A percentile compares a stretch with the other conserved stretches of the same genome.
phyloP scores from a whole-genome alignment of 2,797 vertebrate species.

The Eulemur rubriventer region DNA sequence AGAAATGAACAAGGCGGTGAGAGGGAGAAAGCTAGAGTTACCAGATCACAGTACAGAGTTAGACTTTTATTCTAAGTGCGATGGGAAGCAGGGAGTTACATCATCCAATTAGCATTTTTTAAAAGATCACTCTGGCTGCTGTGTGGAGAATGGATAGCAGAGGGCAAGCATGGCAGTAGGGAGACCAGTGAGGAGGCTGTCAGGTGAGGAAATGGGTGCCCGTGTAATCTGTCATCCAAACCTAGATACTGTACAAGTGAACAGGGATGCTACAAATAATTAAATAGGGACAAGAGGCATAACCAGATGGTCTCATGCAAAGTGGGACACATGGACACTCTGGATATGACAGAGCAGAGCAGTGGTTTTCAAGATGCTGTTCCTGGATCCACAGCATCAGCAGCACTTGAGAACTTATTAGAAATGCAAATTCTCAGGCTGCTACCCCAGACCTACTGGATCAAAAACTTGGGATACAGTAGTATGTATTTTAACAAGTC shows the following conservation, averaged over 20 bases:
- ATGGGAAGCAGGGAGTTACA: background rate
- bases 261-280: background rate
- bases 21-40: background rate
- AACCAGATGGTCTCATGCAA: background rate
- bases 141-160: background rate
- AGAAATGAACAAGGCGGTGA: background rate
- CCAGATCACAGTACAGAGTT: background rate
- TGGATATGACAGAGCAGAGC: background rate
- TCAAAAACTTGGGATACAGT: background rate
- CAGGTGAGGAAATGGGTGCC: slow-evolving; percentile 26
- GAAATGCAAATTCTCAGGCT: background rate
- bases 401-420: background rate
- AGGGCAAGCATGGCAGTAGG: background rate
- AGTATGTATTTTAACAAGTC: background rate
- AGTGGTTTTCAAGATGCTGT: background rate
- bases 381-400: background rate
- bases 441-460: background rate
- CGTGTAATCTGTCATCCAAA: slow-evolving; percentile 6
- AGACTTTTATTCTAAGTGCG: background rate
- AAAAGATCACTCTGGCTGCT: background rate
- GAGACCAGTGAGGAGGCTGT: background rate
- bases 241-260: background rate
- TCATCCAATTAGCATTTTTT: background rate
- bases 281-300: background rate
- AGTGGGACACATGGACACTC: background rate